Base-by-base conservation (phyloP, 2,888 invertebrate species). In the Ditula angustiorana region DNA sequence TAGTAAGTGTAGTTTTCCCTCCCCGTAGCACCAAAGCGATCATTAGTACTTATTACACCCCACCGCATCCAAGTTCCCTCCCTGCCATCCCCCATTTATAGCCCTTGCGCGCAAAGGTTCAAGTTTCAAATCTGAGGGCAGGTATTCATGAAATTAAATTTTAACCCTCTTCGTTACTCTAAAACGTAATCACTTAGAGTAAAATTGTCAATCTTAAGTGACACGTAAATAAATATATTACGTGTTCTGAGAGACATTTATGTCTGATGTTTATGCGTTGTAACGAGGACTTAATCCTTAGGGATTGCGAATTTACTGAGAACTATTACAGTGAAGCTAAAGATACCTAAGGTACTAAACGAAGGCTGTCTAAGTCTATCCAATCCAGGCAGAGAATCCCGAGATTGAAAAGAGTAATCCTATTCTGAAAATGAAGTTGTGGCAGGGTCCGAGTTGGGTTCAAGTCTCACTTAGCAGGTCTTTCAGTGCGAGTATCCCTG, bases 1-100 rank as follows among this genome's bases (percentile, higher is more conserved):
- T 35, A 10, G 37, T 28, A 41, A n/a, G 53, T 30, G 57, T 63
- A 63, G 63, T 63, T 58, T 46, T 21, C 53, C 52, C 63, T 53
- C 13, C 26, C 46, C 63, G 19, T 46, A 19, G 26, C 16, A 49
- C 52, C 33, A 37, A 21, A 53, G 52, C 62, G 37, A 62, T 62
- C 66, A 66, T 66, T 66, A 66, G 66, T 52, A 58, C 66, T 62
- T 53, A 61, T 66, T 66, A 66, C 57, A 62, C 44, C 53, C 57
- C 53, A 50, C 57, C 61, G 62, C 62, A 66, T 53, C 66, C 61
- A 66, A 66, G 66, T 58, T 58, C 58, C 23, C 37, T 41, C 28
- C 63, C 46, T 2, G 23, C 30, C 49, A 50, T 35, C 52, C 63
- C 53, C 53, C 52, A 57, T 58, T 26, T 26, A 33, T 41, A 44